These are phyloP conservation scores for Capitulum mitella DNA, from an alignment of 2,888 invertebrate genomes.

Conservation along the genomic window DNA sequence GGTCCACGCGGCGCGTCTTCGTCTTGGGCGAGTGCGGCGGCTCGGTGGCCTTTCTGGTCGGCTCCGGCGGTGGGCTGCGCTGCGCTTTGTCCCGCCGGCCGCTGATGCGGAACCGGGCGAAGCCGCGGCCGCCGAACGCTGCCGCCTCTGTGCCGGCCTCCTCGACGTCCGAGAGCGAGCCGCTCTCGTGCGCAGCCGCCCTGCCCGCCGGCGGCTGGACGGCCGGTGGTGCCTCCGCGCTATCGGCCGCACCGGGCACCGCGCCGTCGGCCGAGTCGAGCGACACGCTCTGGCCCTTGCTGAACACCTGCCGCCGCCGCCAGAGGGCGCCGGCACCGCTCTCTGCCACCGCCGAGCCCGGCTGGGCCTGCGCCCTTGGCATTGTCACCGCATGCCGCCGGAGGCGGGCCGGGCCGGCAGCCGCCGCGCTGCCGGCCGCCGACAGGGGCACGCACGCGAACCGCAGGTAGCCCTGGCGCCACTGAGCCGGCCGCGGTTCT, in stretches of 20 bases:
- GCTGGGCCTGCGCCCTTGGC: background rate
- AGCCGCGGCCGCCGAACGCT: background rate
- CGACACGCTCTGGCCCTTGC: constrained; percentile 19
- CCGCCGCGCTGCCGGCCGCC: background rate
- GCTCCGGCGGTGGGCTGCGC: background rate
- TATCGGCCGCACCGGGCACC: background rate
- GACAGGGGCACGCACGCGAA: background rate
- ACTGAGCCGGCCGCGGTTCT: background rate
- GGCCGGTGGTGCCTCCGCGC: background rate
- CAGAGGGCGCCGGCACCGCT: background rate
- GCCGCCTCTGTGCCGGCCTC: background rate
- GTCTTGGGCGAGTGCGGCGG: background rate
- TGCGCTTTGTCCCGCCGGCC: background rate
- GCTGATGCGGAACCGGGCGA: background rate
- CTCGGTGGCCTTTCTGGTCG: background rate
- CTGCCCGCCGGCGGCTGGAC: background rate
- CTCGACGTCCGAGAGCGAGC: constrained; percentile 6
- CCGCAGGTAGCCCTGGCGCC: background rate
- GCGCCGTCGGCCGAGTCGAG: background rate
- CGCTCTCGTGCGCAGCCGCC: background rate
- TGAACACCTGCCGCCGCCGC: background rate
- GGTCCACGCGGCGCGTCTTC: background rate
- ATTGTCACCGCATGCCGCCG: background rate
- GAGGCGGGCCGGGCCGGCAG: background rate
- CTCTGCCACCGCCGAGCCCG: background rate